A percentile compares a stretch with the other conserved stretches of the same genome.
These are phyloP conservation scores for Trogon surrucura DNA, from an alignment of 2,113 vertebrate genomes.

Conservation along the genomic window DNA sequence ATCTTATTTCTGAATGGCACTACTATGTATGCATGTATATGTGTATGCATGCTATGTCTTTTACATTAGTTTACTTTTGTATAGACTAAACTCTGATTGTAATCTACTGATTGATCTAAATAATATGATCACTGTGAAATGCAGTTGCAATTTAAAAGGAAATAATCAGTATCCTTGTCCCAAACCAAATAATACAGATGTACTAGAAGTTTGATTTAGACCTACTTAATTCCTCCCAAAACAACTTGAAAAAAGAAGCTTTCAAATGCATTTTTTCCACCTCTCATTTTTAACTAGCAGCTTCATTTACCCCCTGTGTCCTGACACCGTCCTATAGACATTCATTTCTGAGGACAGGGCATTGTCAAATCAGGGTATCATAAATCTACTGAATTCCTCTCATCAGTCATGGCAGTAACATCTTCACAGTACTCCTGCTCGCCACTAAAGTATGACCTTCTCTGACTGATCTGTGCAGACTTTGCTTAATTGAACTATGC, in stretches of 20 bases:
- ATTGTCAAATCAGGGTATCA: conserved; percentile 5
- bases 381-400: conserved; percentile 27
- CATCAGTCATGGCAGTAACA: conserved; percentile 16
- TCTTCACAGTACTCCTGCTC: background rate
- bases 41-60: background rate
- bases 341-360: background rate
- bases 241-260: background rate
- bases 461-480: background rate
- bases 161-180: background rate
- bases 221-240: background rate
- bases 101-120: background rate
- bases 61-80: background rate
- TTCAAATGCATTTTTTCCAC: background rate
- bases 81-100: background rate
- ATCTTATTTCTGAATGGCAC: background rate
- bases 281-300: background rate
- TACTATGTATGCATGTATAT: background rate
- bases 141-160: background rate
- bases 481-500: conserved; percentile 36
- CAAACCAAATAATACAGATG: background rate
- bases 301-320: background rate
- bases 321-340: background rate
- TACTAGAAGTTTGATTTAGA: background rate
- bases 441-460: conserved; percentile 21
- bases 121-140: background rate